Evolutionary conservation across 2,113 vertebrate species (phyloP).

Genomic region (Sciurus niger): DNA sequence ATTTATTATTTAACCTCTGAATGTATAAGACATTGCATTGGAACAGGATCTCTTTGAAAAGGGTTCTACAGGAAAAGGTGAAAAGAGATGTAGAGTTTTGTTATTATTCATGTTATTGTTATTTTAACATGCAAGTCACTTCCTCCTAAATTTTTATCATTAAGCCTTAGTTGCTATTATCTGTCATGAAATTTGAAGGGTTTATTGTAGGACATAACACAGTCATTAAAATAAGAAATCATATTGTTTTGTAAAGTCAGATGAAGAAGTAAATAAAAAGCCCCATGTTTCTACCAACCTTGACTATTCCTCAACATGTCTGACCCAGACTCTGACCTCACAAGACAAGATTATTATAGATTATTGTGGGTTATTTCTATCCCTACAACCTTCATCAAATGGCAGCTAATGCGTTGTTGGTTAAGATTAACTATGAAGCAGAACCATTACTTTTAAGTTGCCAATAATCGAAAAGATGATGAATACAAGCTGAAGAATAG

Average conservation of each 20-base stretch:
- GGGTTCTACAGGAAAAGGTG: neutral
- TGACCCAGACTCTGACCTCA: neutral
- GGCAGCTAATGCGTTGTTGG: neutral
- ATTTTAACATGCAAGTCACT: neutral
- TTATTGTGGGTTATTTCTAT: neutral
- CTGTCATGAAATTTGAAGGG: neutral
- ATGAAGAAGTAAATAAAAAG: neutral
- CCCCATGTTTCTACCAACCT: neutral
- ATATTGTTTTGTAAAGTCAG: neutral
- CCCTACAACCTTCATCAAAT: neutral
- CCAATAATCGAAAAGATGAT: neutral
- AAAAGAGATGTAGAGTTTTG: neutral
- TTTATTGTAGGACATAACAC: neutral
- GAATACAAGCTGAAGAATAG: neutral
- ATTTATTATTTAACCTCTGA: neutral
- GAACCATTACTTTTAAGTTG: neutral
- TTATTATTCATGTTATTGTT: neutral
- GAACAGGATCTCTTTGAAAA: conserved; percentile 39
- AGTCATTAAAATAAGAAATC: neutral
- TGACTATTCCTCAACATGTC: neutral
- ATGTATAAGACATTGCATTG: neutral
- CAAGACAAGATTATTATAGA: neutral
- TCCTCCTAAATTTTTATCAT: neutral
- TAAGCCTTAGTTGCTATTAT: neutral
- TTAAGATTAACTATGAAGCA: neutral